Base-by-base conservation (phyloP, 2,113 vertebrate genomes). In the Synchiropus splendidus region DNA sequence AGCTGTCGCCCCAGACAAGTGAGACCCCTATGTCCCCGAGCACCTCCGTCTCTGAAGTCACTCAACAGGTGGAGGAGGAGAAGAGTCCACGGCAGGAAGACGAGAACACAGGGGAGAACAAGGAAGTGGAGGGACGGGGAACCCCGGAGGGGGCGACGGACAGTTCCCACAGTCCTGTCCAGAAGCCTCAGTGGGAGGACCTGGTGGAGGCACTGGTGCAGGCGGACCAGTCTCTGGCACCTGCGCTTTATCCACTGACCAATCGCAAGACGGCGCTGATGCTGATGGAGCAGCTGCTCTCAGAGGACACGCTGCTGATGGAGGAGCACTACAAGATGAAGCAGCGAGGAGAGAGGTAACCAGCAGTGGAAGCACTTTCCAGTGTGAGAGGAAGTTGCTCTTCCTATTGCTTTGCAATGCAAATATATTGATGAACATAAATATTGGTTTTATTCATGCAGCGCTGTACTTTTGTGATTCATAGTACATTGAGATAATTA, bases 281-380 rank as follows among this genome's bases (percentile, higher is more conserved):
- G 67, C 81, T 98, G 57, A 87, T 98, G 86, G 90, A 94, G 65
- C 89, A 88, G 49, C 79, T 98, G 44, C 85, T 98, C 51, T 90
- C 89, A 1, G 79, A 88, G 53, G 81, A 85, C 51, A 41, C 83
- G n/a, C 80, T 86, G 50, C 45, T 83, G 33, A 81, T 88, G 85
- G 83, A 80, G 48, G 85, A 82, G 67, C 81, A 86, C 69, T 87
- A 84, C 51, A 86, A 79, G 66, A 83, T 79, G 58, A 87, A 84
- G 56, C 72, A 75, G 75, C 58, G 43, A 48, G 61, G 49, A 35
- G 42, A 78, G 42, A 79, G 77, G 85, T 86, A 34, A n/a, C n/a
- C n/a, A n/a, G n/a, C n/a, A 63, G 42, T 16, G 16, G n/a, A n/a
- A n/a, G n/a, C n/a, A n/a, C n/a, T n/a, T n/a, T n/a, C n/a, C n/a